Conservation (phyloP, 1,140 invertebrate genomes). For the Homalodisca vitripennis region DNA sequence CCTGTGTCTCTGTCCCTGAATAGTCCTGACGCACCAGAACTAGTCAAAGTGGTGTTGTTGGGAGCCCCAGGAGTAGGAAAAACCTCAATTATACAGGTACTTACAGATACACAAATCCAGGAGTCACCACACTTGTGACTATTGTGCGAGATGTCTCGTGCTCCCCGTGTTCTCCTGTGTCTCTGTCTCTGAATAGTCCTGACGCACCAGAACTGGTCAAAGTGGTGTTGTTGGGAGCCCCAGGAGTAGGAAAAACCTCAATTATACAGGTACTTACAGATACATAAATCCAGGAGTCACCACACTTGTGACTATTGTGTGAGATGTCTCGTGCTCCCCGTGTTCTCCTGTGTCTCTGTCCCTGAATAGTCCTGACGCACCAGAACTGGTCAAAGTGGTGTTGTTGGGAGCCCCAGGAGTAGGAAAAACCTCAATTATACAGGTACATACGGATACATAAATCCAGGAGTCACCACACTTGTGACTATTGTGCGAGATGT, state of each 20-base stretch:
- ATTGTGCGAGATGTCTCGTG: too few species aligned
- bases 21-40: neutral
- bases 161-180: neutral
- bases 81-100: too few species aligned
- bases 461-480: too few species aligned
- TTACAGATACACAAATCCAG: too few species aligned
- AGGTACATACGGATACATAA: too few species aligned
- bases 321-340: slow-evolving; percentile 47
- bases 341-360: slow-evolving; percentile 30
- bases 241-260: neutral
- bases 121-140: too few species aligned
- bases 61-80: neutral
- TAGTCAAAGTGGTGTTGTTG: neutral
- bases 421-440: slow-evolving; percentile 78
- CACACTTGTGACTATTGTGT: too few species aligned
- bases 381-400: slow-evolving; percentile 73
- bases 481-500: too few species aligned
- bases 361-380: slow-evolving; percentile 28
- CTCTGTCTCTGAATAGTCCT: neutral
- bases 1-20: neutral
- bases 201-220: neutral
- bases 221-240: neutral
- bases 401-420: slow-evolving; percentile 74
- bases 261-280: too few species aligned
- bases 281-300: too few species aligned